Evolutionary conservation across 2,888 invertebrate species (phyloP), one percentile per base, ranked within the genome.

Genomic region (Orthosia cruda): DNA sequence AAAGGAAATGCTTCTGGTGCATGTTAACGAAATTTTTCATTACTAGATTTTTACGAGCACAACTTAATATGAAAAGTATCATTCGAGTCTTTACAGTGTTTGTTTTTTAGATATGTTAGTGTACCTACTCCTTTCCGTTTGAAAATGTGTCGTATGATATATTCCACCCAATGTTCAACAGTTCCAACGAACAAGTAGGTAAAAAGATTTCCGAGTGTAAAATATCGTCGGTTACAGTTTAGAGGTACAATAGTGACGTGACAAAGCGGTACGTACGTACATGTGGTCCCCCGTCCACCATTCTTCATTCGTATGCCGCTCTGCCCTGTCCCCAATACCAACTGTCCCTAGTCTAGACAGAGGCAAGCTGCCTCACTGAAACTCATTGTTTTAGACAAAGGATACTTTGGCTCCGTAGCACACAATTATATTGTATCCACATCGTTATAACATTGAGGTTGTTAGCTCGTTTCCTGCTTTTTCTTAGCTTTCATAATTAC

Each of bases 311-410:
- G 88, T 90, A 92, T 91, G 89, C 89, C 71, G 74, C 61, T 80
- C 74, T 81, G 77, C 69, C 76, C 71, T 80, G 77, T 84, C 85
- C 81, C 77, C 83, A 82, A 87, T 87, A 86, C 85, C 86, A 83
- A 78, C 86, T 90, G 88, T 87, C 84, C 74, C 79, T 66, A 87
- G 82, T 73, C 87, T 88, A 89, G 87, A 83, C 81, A 83, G 62
- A 87, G 87, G 86, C 88, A 86, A 81, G 87, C 84, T 87, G 86
- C 85, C 87, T 89, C 82, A 81, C 85, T 88, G 86, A 90, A 91
- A 91, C 89, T 90, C 88, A 89, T 91, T 90, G 90, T 91, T 92
- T 83, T 83, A 86, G 87, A 92, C 91, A 91, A 92, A 90, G 87
- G 84, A 87, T 90, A 87, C 87, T 90, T 90, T 69, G 79, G 66